Evolutionary conservation across 2,888 invertebrate genomes (phyloP).

Genomic region (Taphrorychus bicolor): DNA sequence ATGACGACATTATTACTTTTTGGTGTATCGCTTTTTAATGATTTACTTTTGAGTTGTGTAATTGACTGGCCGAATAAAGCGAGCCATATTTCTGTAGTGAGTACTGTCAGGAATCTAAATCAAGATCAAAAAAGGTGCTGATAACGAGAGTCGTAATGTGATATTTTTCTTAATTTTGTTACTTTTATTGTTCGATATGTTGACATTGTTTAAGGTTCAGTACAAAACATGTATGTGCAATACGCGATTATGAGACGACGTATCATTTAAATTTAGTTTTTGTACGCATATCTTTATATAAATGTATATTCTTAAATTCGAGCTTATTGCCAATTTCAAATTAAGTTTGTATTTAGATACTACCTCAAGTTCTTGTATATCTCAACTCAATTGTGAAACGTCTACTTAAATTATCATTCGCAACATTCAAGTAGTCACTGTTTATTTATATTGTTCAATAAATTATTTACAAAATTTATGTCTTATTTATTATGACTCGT

Average conservation of each 20-base stretch:
- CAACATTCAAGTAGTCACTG: conserved; percentile 43
- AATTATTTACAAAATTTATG: conserved; percentile 44
- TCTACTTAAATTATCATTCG: conserved; percentile 35
- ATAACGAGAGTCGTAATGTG: conserved; percentile 58
- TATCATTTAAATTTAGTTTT: conserved; percentile 44
- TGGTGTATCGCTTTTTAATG: neutral
- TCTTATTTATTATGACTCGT: too few species aligned
- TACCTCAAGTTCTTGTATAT: conserved; percentile 40
- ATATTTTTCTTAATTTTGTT: conserved; percentile 58
- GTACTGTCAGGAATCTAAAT: conserved; percentile 7
- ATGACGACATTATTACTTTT: conserved; percentile 17
- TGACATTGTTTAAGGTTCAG: conserved; percentile 54
- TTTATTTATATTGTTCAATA: conserved; percentile 50
- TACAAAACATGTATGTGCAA: conserved; percentile 59
- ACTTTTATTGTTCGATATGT: conserved; percentile 52
- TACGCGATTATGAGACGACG: conserved; percentile 49
- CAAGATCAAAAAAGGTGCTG: conserved; percentile 56
- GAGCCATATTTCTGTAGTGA: neutral
- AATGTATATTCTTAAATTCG: conserved; percentile 5
- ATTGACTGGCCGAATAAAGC: conserved; percentile 13
- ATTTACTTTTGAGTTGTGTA: neutral
- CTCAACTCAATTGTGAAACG: conserved; percentile 28
- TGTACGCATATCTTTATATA: conserved; percentile 1
- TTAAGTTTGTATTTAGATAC: conserved; percentile 42
- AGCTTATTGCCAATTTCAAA: conserved; percentile 38